Conservation (phyloP, 2,113 vertebrate genomes). For the Indri indri region DNA sequence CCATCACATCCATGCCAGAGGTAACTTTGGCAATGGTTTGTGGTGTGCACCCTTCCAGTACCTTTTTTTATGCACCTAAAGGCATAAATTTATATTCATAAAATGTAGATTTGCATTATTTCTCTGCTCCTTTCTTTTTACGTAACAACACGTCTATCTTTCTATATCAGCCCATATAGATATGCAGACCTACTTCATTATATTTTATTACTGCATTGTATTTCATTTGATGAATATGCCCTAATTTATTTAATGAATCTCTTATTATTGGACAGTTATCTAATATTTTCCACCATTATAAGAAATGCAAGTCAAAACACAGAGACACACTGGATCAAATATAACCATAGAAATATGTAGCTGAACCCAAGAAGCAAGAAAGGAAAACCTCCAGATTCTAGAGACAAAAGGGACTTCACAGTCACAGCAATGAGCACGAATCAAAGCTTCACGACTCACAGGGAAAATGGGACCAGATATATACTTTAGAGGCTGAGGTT, state of each 20-base stretch:
- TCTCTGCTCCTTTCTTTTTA: not conserved
- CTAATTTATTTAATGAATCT: not conserved
- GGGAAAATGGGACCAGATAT: not conserved
- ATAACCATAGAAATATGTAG: not conserved
- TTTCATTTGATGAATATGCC: not conserved
- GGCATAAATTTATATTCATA: not conserved
- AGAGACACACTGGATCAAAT: conserved; percentile 8
- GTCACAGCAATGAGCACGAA: not conserved
- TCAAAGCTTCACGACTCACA: not conserved
- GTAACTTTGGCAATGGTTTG: not conserved
- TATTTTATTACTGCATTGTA: not conserved
- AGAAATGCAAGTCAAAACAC: not conserved
- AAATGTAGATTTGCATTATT: not conserved
- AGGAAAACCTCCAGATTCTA: not conserved
- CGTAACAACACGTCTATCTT: not conserved
- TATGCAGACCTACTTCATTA: not conserved
- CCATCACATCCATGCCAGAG: not conserved
- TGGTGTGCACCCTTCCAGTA: not conserved
- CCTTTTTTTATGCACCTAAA: conserved; percentile 4
- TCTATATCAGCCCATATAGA: not conserved
- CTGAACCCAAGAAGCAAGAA: not conserved
- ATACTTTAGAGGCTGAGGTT: not conserved
- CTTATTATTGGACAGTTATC: not conserved
- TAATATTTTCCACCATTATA: conserved; percentile 20
- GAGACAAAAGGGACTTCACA: not conserved